These are phyloP conservation scores for Pundamilia nyererei DNA, from an alignment of 2,113 vertebrate genomes.

Conservation along the genomic window DNA sequence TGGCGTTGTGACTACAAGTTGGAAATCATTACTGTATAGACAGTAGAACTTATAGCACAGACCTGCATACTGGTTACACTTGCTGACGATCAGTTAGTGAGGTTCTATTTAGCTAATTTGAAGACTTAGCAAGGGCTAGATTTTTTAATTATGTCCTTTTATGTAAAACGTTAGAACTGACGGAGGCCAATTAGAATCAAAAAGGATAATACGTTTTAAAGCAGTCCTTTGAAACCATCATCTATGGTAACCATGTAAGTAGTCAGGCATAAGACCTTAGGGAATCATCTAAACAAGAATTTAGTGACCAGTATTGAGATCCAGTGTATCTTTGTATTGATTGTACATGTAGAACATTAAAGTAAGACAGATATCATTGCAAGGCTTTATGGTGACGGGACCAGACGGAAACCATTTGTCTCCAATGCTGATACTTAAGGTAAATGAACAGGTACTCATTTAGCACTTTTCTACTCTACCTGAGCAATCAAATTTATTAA, in stretches of 20 bases:
- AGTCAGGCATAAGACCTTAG: not conserved
- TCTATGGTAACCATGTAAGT: not conserved
- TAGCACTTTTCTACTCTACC: not conserved
- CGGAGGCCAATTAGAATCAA: not conserved
- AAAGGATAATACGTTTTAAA: not conserved
- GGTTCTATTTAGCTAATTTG: not conserved
- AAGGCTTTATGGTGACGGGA: not conserved
- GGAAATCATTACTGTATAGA: not conserved
- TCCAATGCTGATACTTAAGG: not conserved
- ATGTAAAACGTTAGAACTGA: not conserved
- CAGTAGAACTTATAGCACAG: not conserved
- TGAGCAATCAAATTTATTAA: not conserved
- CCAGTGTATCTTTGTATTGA: not conserved
- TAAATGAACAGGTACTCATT: not conserved
- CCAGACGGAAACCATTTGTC: not conserved
- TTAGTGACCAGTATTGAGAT: not conserved
- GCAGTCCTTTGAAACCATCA: not conserved
- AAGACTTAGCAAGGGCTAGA: not conserved
- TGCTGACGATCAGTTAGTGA: not conserved
- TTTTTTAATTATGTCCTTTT: not conserved
- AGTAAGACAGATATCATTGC: not conserved
- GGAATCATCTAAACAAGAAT: not conserved
- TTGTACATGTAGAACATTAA: not conserved
- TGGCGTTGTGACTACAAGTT: not conserved
- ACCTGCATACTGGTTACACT: not conserved